Base-by-base conservation (phyloP, 2,113 vertebrate species). In the Picathartes gymnocephalus region DNA sequence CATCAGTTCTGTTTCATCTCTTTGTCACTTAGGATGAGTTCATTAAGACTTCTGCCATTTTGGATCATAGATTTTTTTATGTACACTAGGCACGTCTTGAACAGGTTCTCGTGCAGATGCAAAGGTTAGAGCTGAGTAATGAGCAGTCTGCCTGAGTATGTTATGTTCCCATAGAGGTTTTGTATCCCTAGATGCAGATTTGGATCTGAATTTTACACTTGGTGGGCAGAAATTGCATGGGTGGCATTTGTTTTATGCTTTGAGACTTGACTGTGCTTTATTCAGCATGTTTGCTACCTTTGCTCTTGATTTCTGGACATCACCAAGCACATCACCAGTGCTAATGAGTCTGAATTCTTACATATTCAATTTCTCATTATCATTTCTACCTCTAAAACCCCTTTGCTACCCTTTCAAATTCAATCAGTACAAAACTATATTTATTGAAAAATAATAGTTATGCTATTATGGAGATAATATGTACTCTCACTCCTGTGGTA, bases 41-140 rank as follows among this genome's bases (percentile, higher is more conserved):
- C 14, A 30, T 17, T 51, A n/a, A 40, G 35, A 27, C 8, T 58
- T 3, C 2, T 35, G 9, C 65, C 2, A 18, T 40, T 78, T 72
- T 71, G 70, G 11, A 30, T 73, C 16, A 13, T 35, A 35, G 54
- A 16, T 37, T 30, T 44, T 21, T 74, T 17, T 28, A 25, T 17
- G 13, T n/a, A 44, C 13, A 8, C 3, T 50, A 40, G n/a, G 20
- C 0, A 1, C 4, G 4, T 42, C 44, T 79, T 47, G 27, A 72
- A 76, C 72, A 51, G 19, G 11, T 13, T 73, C 3, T 77, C 0
- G 1, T 39, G 27, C 22, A 64, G 27, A 31, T 68, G 15, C 2
- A 10, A 21, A 74, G 15, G 57, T 4, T 11, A 70, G 24, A 73
- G n/a, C 57, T 74, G 54, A 60, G 24, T 64, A 74, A 19, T 1